phyloP scores from a whole-genome alignment of 2,888 invertebrate species.

The Andrena bicolor region DNA sequence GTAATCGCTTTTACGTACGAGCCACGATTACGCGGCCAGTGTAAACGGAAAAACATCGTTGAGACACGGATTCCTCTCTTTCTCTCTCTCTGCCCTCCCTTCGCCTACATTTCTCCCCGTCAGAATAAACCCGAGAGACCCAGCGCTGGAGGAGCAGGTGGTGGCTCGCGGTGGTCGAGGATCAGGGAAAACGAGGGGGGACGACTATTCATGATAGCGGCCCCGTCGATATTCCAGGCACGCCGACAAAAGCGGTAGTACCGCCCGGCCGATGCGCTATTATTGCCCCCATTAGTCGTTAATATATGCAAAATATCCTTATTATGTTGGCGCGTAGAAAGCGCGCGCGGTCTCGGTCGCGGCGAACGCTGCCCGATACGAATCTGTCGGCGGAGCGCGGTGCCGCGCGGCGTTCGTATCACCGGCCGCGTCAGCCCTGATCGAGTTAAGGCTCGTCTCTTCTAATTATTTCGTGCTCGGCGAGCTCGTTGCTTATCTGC shows the following conservation, averaged over 20 bases:
- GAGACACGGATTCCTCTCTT: constrained; percentile 5
- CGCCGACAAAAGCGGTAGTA: constrained; percentile 77
- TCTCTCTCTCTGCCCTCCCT: neutral
- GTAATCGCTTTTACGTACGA: constrained; percentile 43
- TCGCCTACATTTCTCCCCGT: constrained; percentile 21
- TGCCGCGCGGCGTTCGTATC: constrained; percentile 64
- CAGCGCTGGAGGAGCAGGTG: constrained; percentile 57
- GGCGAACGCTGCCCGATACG: constrained; percentile 60
- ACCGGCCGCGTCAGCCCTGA: constrained; percentile 51
- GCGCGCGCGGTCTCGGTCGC: constrained; percentile 53
- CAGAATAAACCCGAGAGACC: constrained; percentile 28
- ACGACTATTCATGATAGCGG: constrained; percentile 20
- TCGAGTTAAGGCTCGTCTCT: constrained; percentile 72
- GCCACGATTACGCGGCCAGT: constrained; percentile 4
- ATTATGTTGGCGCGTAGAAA: constrained; percentile 78
- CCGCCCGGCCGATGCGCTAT: constrained; percentile 69
- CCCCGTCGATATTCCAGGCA: constrained; percentile 51
- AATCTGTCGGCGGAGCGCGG: constrained; percentile 57
- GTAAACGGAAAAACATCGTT: constrained; percentile 54
- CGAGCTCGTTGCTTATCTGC: constrained; percentile 65
- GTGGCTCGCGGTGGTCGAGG: constrained; percentile 11
- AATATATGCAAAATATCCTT: constrained; percentile 84
- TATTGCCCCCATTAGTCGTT: constrained; percentile 80
- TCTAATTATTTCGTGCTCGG: constrained; percentile 77
- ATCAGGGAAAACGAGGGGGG: constrained; percentile 29